Evolutionary conservation across 2,888 invertebrate genomes (phyloP).

Genomic region (Drosophila phalerata): DNA sequence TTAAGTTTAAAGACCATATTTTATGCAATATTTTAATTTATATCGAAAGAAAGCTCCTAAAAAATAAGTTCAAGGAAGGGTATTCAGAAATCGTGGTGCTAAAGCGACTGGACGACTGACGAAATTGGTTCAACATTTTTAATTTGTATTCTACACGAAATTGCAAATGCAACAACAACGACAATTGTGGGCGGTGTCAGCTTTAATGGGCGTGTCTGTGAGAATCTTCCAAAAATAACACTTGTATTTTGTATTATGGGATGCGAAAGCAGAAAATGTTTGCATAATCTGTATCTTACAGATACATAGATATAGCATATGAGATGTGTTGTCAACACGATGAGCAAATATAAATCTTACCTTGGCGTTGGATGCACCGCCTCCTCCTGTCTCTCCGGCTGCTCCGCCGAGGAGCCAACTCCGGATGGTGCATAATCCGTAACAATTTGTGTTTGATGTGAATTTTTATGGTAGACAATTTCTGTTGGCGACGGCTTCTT

Average conservation of each 20-base stretch:
- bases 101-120: not conserved
- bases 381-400: constrained; percentile 37
- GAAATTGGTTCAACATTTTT: constrained; percentile 57
- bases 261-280: constrained; percentile 17
- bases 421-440: constrained; percentile 66
- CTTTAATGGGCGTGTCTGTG: constrained; percentile 38
- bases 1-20: not conserved
- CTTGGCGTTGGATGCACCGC: constrained; percentile 54
- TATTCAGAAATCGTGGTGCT: not conserved
- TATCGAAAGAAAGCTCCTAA: not conserved
- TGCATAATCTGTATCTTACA: constrained; percentile 17
- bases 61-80: not conserved
- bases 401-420: constrained; percentile 47
- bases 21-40: too few relatives aligned
- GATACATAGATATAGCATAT: constrained; percentile 13
- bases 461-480: constrained; percentile 72
- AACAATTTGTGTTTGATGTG: constrained; percentile 75
- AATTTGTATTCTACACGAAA: constrained; percentile 58
- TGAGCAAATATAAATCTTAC: constrained; percentile 45
- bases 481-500: constrained; percentile 58
- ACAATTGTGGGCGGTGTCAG: constrained; percentile 22
- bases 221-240: constrained; percentile 25
- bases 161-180: constrained; percentile 23
- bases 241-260: constrained; percentile 8
- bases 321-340: constrained; percentile 3